A percentile compares a stretch with the other conserved stretches of the same genome.
Conservation (phyloP, 2,113 vertebrate species). For the Rissa tridactyla region DNA sequence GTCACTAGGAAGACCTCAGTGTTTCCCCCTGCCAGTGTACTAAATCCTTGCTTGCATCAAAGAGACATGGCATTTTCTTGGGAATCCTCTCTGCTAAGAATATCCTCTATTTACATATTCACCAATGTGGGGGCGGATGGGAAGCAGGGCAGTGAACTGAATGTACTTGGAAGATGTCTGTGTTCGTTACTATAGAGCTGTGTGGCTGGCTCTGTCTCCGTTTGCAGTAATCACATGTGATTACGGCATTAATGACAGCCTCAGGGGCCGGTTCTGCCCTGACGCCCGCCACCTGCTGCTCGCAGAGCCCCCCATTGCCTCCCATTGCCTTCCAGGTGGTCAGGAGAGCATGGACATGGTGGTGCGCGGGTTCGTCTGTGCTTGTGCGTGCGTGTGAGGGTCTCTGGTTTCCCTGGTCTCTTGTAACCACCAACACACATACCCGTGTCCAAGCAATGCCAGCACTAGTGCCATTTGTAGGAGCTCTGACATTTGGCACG, state of each 20-base stretch:
- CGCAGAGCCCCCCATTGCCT: rapidly evolving
- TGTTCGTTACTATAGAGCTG: slow-evolving; percentile 20
- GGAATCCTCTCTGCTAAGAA: slow-evolving; percentile 67
- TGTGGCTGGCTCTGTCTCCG: background rate
- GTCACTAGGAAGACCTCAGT: background rate
- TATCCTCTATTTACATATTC: slow-evolving; percentile 58
- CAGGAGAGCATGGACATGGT: background rate
- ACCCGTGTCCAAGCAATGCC: rapidly evolving
- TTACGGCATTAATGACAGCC: background rate
- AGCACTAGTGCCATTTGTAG: background rate
- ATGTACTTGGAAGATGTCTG: slow-evolving; percentile 57
- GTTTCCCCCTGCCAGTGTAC: background rate
- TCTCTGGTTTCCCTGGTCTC: background rate
- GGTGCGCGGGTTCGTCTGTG: rapidly evolving
- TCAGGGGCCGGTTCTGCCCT: rapidly evolving
- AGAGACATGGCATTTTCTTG: slow-evolving; percentile 52
- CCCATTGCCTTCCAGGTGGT: rapidly evolving
- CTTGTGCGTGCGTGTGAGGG: rapidly evolving
- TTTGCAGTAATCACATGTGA: background rate
- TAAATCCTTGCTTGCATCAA: slow-evolving; percentile 44
- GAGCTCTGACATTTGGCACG: background rate
- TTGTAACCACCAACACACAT: background rate
- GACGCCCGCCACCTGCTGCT: background rate
- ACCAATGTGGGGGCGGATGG: background rate
- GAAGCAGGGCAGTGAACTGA: slow-evolving; percentile 51